Evolutionary conservation across 2,888 invertebrate genomes (phyloP).

Genomic region (Conistra vaccinii): DNA sequence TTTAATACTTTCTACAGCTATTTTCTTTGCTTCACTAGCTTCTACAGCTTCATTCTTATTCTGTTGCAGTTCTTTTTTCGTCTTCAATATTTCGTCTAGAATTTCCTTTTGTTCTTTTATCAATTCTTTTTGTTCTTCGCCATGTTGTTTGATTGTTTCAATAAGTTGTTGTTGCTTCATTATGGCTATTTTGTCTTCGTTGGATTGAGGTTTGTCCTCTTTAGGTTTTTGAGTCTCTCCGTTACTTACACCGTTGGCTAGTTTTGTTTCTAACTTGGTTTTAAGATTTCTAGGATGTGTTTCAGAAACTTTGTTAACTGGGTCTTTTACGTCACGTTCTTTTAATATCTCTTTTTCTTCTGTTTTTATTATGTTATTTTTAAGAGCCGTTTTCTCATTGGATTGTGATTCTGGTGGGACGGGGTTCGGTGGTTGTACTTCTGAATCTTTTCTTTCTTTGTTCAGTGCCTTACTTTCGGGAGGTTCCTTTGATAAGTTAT

Average conservation of each 20-base stretch:
- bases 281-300: slow-evolving; percentile 83
- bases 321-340: slow-evolving; percentile 72
- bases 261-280: slow-evolving; percentile 74
- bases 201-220: slow-evolving; percentile 62
- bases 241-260: slow-evolving; percentile 69
- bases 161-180: slow-evolving; percentile 89
- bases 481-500: slow-evolving; percentile 63
- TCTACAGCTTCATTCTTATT: slow-evolving; percentile 85
- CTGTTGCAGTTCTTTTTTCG: slow-evolving; percentile 87
- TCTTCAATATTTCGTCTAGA: slow-evolving; percentile 91
- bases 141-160: slow-evolving; percentile 92
- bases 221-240: slow-evolving; percentile 63
- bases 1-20: slow-evolving; percentile 89
- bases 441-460: slow-evolving; percentile 81
- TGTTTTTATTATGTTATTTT: slow-evolving; percentile 67
- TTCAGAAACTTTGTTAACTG: slow-evolving; percentile 75
- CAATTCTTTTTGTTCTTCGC: slow-evolving; percentile 92
- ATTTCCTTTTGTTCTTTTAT: slow-evolving; percentile 93
- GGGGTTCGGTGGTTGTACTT: slow-evolving; percentile 86
- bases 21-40: slow-evolving; percentile 85
- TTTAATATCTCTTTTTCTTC: slow-evolving; percentile 81
- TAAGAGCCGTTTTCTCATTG: slow-evolving; percentile 80
- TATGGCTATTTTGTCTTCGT: slow-evolving; percentile 72
- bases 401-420: slow-evolving; percentile 85
- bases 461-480: slow-evolving; percentile 59